Base-by-base conservation (phyloP, 2,888 invertebrate genomes). In the Nomada hirtipes region DNA sequence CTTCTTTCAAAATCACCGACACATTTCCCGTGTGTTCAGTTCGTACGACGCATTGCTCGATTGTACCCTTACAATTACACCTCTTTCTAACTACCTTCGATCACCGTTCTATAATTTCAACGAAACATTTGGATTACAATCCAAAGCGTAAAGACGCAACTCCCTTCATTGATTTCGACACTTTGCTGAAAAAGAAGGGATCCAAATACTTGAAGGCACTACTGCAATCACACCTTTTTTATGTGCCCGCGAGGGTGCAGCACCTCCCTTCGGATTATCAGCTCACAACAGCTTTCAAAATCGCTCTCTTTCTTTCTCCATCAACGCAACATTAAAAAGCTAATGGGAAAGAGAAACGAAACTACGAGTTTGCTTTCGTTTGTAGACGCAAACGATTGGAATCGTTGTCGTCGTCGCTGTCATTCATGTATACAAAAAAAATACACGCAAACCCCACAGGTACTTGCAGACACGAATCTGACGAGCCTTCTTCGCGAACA, bases 401-500 rank as follows among this genome's bases (percentile, higher is more conserved):
- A 11, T 50, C 13, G 61, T 26, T 26, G 61, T 47, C 71, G 42
- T 61, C n/a, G 26, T 10, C 52, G 2, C 44, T 29, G 18, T 53
- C 75, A 10, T 15, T 15, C 44, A 36, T 23, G 53, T 42, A 65
- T 53, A 71, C 20, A 29, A 20, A 73, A 29, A 20, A 73, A 57
- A 69, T 53, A 13, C 4, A 52, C 52, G 15, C 26, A 18, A 76
- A 53, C 60, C 61, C 57, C 76, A 0, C 80, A 93, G 93, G 93
- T 93, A 77, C 90, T 93, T 55, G 91, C 93, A 63, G 90, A 91
- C 79, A 85, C 90, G 52, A 86, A 86, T 63, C 76, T 90, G 69
- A 85, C 89, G 69, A 89, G 91, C 82, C 89, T 91, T 74, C 86
- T 88, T 23, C 71, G 23, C 4, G 68, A 73, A n/a, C 29, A 73